Evolutionary conservation across 2,797 vertebrate genomes (phyloP), one percentile per base, ranked within the genome.

Genomic region (Octomys mimax): DNA sequence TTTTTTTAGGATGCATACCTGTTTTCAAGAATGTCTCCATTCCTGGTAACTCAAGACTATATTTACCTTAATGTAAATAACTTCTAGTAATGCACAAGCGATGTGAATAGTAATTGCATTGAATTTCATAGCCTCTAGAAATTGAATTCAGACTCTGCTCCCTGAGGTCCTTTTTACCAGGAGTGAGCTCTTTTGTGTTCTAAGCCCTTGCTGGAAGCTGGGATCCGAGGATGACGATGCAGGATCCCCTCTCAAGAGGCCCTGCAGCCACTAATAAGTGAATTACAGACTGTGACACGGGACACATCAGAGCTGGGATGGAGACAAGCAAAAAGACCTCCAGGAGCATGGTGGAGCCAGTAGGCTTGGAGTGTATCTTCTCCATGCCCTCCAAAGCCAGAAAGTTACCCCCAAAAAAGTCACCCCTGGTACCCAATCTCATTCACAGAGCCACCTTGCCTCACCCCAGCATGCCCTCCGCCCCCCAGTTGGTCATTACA

Each of bases 1-100:
- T 75, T 68, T 79, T n/a, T 75, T 87, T 24, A 75, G 81, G 36
- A 86, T 61, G 36, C 2, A 1, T 57, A 64, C 46, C 62, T 77
- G 9, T 93, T 89, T 87, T 80, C 42, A 28, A 57, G 85, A 80
- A 66, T 73, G 77, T 73, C 87, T 91, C 86, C 46, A 64, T 66
- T 91, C 46, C 36, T 78, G 70, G 46, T 54, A 73, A 90, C 68
- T 54, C 68, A 54, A 71, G 59, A 8, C 46, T 78, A 28, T 61
- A 39, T 46, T 54, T 92, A 92, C 80, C 94, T 80, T 81, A 26
- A 64, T 59, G 28, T 54, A 71, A 87, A 59, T 46, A 49, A 91
- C 62, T 78, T 57, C 87, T 36, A 31, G 59, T 12, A 78, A 22
- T 59, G 68, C 78, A 87, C 54, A 18, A 36, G 70, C 61, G 64